A percentile compares a stretch with the other conserved stretches of the same genome.
Evolutionary conservation across 2,113 vertebrate genomes (phyloP).

Genomic region (Stegostoma tigrinum): DNA sequence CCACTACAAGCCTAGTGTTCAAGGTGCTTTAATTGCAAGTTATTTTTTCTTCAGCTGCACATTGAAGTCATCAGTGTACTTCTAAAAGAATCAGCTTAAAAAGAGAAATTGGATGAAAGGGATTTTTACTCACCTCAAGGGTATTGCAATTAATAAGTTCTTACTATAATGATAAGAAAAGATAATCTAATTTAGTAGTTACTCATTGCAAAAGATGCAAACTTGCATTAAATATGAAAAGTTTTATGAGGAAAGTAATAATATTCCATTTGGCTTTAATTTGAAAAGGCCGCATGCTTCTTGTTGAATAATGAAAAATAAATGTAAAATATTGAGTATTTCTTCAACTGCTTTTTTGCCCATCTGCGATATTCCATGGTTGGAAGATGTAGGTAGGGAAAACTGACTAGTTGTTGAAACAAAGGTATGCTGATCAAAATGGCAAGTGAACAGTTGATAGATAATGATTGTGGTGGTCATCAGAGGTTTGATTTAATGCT

Average conservation of each 20-base stretch:
- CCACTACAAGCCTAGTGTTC: not conserved
- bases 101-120: not conserved
- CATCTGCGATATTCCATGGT: not conserved
- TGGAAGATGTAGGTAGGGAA: not conserved
- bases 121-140: not conserved
- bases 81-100: not conserved
- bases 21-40: not conserved
- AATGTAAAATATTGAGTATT: not conserved
- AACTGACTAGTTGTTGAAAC: not conserved
- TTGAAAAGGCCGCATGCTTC: not conserved
- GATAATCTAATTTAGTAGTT: not conserved
- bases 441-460: not conserved
- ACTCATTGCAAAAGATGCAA: not conserved
- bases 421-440: not conserved
- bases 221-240: slow-evolving; percentile 1
- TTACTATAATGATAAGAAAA: not conserved
- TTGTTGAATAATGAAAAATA: not conserved
- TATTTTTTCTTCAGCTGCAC: not conserved
- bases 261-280: not conserved
- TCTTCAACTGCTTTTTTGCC: not conserved
- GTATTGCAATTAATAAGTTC: not conserved
- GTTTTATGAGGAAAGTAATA: not conserved
- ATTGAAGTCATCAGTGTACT: not conserved
- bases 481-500: not conserved
- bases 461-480: not conserved